Evolutionary conservation across 2,888 invertebrate species (phyloP).

Genomic region (Epistrophella euchroma): DNA sequence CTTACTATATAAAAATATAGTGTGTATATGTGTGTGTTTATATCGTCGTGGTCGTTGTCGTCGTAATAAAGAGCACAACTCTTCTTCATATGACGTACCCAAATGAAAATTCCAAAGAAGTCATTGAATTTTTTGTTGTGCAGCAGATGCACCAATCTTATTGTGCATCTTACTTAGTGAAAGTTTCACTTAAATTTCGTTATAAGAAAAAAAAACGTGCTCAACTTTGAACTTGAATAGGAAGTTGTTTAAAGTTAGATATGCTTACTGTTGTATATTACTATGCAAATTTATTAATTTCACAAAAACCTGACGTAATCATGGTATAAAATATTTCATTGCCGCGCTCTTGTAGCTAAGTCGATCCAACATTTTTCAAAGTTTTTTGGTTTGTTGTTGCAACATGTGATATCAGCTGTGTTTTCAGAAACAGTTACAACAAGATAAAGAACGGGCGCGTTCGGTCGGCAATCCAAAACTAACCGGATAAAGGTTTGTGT

Average conservation of each 20-base stretch:
- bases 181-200: slow-evolving; percentile 39
- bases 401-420: no score
- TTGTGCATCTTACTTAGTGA: slow-evolving; percentile 50
- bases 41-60: neutral
- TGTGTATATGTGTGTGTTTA: neutral
- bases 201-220: slow-evolving; percentile 37
- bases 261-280: neutral
- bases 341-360: no score
- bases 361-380: no score
- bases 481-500: no score
- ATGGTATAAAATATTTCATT: neutral
- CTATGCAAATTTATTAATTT: neutral
- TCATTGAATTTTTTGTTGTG: slow-evolving; percentile 36
- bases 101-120: slow-evolving; percentile 51
- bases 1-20: neutral
- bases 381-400: no score
- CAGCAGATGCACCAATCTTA: slow-evolving; percentile 56
- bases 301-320: slow-evolving; percentile 9
- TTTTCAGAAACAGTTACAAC: no score
- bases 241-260: neutral
- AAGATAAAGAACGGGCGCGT: no score
- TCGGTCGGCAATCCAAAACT: no score
- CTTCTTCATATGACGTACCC: neutral
- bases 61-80: slow-evolving; percentile 6
- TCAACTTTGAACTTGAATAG: slow-evolving; percentile 69